Base-by-base conservation (phyloP, 92 coral and sea anemone species). In the Parazoanthus darwini region DNA sequence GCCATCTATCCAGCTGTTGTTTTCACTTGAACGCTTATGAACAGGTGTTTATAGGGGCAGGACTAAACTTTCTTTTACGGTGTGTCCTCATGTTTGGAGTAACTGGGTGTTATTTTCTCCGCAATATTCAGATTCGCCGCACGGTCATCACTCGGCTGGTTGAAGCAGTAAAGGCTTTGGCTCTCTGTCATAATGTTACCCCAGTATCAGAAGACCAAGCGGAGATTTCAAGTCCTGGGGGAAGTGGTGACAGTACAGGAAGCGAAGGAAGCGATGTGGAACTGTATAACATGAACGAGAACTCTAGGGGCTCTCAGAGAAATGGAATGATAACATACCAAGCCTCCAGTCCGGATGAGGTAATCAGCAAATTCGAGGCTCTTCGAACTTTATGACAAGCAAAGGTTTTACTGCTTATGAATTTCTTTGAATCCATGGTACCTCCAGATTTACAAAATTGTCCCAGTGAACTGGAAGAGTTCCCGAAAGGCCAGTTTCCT, bases 281-380 rank as follows among this genome's bases (percentile, higher is more conserved):
- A 35, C 81, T 88, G 38, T 90, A 85, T 89, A 46, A 50, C 48
- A 67, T 87, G 67, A 80, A 87, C n/a, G 46, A 72, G 8, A 82
- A 39, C 59, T 78, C 85, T n/a, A 85, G 85, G 56, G 91, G 89
- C 6, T 82, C 89, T 33, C 94, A 94, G 82, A 85, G 58, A 37
- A 92, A 91, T 59, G 92, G 93, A 39, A 76, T 65, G 18, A 91
- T 96, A 78, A 96, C 94, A 1, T 97, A 97, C 81, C 99, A 97
- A 90, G 99, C 99, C 10, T 92, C 99, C 15, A 97, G 99, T 88
- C 99, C 99, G 37, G 99, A 97, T 72, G 99, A 97, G 98, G 99
- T 97, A 86, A 88, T 36, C 6, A 26, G 25, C n/a, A 4, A 18
- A 20, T 29, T 78, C 20, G 14, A 18, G 23, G 25, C 20, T 36